phyloP scores from a whole-genome alignment of 2,888 invertebrate genomes.

The Cephalotes varians region DNA sequence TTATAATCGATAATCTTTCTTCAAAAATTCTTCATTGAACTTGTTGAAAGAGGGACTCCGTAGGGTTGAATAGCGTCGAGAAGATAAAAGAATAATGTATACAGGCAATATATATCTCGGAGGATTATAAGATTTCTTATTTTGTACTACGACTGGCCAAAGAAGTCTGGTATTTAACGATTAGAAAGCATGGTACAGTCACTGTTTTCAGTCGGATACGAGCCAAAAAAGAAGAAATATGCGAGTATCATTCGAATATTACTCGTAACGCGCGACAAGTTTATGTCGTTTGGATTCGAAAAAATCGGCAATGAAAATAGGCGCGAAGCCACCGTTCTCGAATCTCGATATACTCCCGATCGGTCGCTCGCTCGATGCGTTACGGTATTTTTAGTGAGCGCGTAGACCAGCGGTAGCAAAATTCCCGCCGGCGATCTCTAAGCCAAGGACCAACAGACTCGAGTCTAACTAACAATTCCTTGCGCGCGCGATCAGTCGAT shows the following conservation, averaged over 20 bases:
- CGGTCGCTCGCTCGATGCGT: slow-evolving; percentile 62
- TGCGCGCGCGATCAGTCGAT: neutral
- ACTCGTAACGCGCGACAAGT: neutral
- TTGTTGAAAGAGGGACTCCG: no score
- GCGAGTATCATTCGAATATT: neutral
- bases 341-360: slow-evolving; percentile 65
- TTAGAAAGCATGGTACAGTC: no score
- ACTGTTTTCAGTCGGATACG: no score
- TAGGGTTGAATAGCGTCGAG: no score
- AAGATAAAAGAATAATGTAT: no score
- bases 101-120: no score
- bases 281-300: neutral
- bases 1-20: no score
- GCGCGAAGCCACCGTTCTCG: slow-evolving; percentile 12
- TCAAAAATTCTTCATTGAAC: no score
- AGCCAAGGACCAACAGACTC: slow-evolving; percentile 67
- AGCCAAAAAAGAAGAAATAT: no score
- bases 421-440: neutral
- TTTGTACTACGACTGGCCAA: no score
- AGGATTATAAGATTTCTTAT: no score
- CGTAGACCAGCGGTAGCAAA: slow-evolving; percentile 70
- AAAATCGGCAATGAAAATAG: slow-evolving; percentile 31
- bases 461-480: slow-evolving; percentile 68
- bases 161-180: no score
- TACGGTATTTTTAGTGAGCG: slow-evolving; percentile 80